phyloP scores from a whole-genome alignment of 35 echinoderm and acorn worm species.

The Diadema setosum region DNA sequence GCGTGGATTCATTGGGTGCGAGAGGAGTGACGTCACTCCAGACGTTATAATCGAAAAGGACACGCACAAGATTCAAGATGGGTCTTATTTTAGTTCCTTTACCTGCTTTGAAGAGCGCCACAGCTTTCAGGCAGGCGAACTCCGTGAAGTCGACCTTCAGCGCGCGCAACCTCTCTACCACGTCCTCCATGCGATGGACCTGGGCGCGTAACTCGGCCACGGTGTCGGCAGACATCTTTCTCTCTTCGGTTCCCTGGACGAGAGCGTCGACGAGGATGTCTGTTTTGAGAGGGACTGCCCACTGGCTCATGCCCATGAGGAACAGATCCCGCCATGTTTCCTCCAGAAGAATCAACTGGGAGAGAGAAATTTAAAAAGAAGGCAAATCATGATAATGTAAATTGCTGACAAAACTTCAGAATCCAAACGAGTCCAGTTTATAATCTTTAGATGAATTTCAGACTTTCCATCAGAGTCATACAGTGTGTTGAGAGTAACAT shows the following conservation, averaged over 20 bases:
- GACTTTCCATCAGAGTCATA: no score
- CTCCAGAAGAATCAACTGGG: slow-evolving; percentile 51
- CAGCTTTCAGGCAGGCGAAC: slow-evolving; percentile 90
- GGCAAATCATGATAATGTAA: neutral
- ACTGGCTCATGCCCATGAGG: slow-evolving; percentile 90
- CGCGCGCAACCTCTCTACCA: slow-evolving; percentile 56
- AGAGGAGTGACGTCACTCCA: no score
- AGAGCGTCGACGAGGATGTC: slow-evolving; percentile 39
- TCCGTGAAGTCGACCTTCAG: slow-evolving; percentile 90
- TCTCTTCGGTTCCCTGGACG: neutral
- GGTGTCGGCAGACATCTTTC: slow-evolving; percentile 16
- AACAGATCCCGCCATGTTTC: slow-evolving; percentile 97
- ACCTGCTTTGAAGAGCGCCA: slow-evolving; percentile 97
- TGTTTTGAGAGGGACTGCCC: slow-evolving; percentile 89
- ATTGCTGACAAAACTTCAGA: no score
- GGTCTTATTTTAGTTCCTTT: no score
- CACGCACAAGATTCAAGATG: no score
- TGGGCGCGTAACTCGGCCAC: slow-evolving; percentile 48
- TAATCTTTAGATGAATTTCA: neutral
- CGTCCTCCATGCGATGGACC: slow-evolving; percentile 70
- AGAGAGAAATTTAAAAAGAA: neutral
- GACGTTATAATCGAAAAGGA: no score
- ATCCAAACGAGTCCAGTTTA: neutral
- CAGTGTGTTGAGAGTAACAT: no score
- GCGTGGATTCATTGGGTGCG: no score